Percentiles rank a stretch among this genome's conserved stretches.
Conservation (phyloP, 2,888 invertebrate species). For the Pyrocoelia pectoralis region DNA sequence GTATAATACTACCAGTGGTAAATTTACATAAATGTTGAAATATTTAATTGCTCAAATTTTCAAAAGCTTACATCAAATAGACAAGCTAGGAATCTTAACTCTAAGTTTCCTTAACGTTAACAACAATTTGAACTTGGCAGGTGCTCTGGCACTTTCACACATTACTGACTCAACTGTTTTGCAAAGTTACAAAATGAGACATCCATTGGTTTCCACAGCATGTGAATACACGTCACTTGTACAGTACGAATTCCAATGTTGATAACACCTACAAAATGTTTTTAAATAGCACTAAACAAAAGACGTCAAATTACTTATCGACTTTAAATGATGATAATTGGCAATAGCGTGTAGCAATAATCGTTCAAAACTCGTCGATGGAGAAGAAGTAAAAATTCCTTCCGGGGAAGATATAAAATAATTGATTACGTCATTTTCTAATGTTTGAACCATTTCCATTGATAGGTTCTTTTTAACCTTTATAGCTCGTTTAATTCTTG, state of each 20-base stretch:
- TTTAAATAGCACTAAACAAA: background rate
- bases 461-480: constrained; percentile 50
- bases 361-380: constrained; percentile 51
- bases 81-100: background rate
- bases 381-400: constrained; percentile 44
- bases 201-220: constrained; percentile 15
- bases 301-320: constrained; percentile 45
- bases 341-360: constrained; percentile 53
- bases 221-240: constrained; percentile 2
- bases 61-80: background rate
- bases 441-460: constrained; percentile 45
- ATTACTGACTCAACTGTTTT: constrained; percentile 13
- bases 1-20: too few relatives aligned
- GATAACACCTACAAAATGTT: constrained; percentile 18
- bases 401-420: constrained; percentile 48
- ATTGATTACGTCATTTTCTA: constrained; percentile 47
- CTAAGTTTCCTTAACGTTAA: background rate
- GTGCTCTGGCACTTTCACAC: constrained; percentile 12
- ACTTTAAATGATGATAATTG: constrained; percentile 52
- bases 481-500: constrained; percentile 49
- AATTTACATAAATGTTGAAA: too few relatives aligned
- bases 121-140: constrained; percentile 18
- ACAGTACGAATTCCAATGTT: constrained; percentile 9
- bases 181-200: constrained; percentile 18
- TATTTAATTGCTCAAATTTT: too few relatives aligned